These are phyloP conservation scores for Cheilosia vernalis DNA, from an alignment of 2,888 invertebrate genomes.

Conservation along the genomic window DNA sequence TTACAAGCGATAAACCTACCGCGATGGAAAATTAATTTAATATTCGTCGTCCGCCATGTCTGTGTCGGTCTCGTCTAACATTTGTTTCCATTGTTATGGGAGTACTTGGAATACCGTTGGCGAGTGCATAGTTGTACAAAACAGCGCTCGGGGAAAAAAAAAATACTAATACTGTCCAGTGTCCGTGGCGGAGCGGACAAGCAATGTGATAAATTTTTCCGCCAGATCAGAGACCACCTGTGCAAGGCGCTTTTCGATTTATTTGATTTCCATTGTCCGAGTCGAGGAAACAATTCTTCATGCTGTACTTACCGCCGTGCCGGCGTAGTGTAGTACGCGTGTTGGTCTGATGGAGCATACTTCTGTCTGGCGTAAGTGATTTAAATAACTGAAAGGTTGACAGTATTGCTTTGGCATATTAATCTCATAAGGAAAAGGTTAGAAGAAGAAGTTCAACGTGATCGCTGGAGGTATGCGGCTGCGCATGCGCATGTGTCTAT, in stretches of 20 bases:
- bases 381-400: constrained; percentile 37
- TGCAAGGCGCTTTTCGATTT: constrained; percentile 27
- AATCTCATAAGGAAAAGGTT: constrained; percentile 9
- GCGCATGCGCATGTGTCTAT: too few relatives aligned
- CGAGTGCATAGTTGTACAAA: neutral
- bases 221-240: constrained; percentile 46
- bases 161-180: neutral
- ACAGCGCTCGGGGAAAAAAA: neutral
- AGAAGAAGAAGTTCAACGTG: too few relatives aligned
- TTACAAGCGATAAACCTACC: constrained; percentile 65
- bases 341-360: neutral
- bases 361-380: constrained; percentile 25
- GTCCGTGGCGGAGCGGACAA: constrained; percentile 30
- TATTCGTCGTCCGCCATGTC: constrained; percentile 48
- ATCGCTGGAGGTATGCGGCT: too few relatives aligned
- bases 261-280: constrained; percentile 31
- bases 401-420: constrained; percentile 48
- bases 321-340: neutral
- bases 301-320: constrained; percentile 1
- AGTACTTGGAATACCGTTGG: neutral
- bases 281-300: neutral
- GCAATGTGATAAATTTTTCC: constrained; percentile 46
- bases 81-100: constrained; percentile 43
- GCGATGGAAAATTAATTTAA: constrained; percentile 62
- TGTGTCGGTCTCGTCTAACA: constrained; percentile 5